A percentile compares a stretch with the other conserved stretches of the same genome.
Evolutionary conservation across 92 coral and sea anemone species (phyloP).

Genomic region (Paragorgia papillata): DNA sequence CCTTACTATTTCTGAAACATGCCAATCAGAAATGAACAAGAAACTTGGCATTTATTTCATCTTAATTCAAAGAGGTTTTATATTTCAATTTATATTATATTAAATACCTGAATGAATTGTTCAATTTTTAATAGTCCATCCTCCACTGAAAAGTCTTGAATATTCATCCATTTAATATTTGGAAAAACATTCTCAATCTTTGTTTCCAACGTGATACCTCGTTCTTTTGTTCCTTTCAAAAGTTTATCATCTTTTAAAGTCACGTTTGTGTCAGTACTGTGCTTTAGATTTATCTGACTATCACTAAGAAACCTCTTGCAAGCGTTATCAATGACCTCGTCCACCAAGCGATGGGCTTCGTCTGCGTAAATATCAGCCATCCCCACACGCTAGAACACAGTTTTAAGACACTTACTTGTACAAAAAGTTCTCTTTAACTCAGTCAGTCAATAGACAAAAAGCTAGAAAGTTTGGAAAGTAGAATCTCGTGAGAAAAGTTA

Average conservation of each 20-base stretch:
- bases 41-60: no score
- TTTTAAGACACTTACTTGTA: no score
- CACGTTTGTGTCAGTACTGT: background rate
- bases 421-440: no score
- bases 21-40: no score
- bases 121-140: slow-evolving; percentile 92
- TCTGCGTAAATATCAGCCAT: slow-evolving; percentile 60
- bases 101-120: slow-evolving; percentile 88
- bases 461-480: no score
- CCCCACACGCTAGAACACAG: no score
- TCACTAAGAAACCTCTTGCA: slow-evolving; percentile 57
- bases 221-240: background rate
- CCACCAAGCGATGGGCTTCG: slow-evolving; percentile 94
- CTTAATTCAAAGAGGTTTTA: no score
- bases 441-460: no score
- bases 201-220: slow-evolving; percentile 5
- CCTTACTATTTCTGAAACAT: no score
- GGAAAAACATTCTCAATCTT: slow-evolving; percentile 44
- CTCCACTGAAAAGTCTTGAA: slow-evolving; percentile 79
- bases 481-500: no score
- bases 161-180: slow-evolving; percentile 95
- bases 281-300: background rate
- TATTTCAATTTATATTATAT: no score
- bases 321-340: slow-evolving; percentile 96
- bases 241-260: background rate